Base-by-base conservation (phyloP, 2,113 vertebrate genomes). In the Chloebia gouldiae region DNA sequence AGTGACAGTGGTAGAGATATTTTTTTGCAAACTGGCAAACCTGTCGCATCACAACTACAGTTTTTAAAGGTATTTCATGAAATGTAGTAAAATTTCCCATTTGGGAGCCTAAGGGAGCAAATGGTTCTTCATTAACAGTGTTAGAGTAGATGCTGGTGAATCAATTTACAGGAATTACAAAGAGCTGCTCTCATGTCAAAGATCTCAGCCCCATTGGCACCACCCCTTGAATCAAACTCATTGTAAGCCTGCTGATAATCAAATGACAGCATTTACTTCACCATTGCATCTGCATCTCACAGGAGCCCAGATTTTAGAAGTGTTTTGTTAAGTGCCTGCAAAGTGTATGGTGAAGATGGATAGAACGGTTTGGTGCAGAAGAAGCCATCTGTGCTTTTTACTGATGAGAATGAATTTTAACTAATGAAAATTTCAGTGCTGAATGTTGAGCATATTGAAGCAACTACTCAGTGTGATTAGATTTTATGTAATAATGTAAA, bases 361-460 rank as follows among this genome's bases (percentile, higher is more conserved):
- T 66, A 69, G 59, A 70, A 59, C 25, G 45, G 24, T 80, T 91
- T 85, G 42, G 21, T 86, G 59, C 6, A 47, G 49, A 91, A 92
- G 57, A 42, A 59, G n/a, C 63, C 90, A 93, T 90, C 84, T 93
- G 90, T 91, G 75, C 39, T 92, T 95, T 95, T 93, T 75, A 93
- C 51, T 70, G 63, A 90, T 78, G 71, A 81, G 79, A 88, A 90
- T 59, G 54, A 90, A 86, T 94, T 96, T 95, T 66, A 94, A 56
- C 68, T 83, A 92, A 90, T 77, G 79, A 90, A 69, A 95, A 91
- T 73, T 80, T 90, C 24, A 31, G 92, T 86, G 85, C 49, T 88
- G 65, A 60, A 75, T 63, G 66, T 86, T 87, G 73, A 77, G 24
- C 63, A n/a, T 66, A 60, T 59, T 87, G 76, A 50, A 54, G 44